phyloP scores from a whole-genome alignment of 2,888 invertebrate species.

The Smittia sp. region DNA sequence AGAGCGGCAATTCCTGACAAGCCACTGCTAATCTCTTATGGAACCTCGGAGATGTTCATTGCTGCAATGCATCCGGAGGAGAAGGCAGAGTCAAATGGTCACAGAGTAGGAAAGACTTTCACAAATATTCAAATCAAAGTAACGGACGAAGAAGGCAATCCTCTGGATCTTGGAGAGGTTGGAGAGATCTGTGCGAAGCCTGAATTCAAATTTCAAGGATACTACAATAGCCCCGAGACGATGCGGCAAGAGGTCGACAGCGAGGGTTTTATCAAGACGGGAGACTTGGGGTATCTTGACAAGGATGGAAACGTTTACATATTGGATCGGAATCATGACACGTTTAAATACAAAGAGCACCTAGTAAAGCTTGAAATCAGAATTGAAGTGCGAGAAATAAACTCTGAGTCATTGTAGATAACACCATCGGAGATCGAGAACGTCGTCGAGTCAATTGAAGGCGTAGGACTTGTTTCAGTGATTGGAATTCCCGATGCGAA shows the following conservation, averaged over 20 bases:
- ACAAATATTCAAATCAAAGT: slow-evolving; percentile 36
- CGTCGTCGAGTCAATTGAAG: slow-evolving; percentile 24
- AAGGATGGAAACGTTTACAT: slow-evolving; percentile 29
- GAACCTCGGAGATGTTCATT: slow-evolving; percentile 15
- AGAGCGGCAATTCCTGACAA: slow-evolving; percentile 28
- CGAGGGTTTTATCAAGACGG: slow-evolving; percentile 35
- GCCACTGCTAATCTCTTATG: slow-evolving; percentile 21
- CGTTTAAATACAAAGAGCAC: slow-evolving; percentile 24
- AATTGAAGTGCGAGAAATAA: not conserved
- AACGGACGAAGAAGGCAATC: slow-evolving; percentile 19
- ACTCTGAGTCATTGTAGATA: not conserved
- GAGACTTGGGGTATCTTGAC: slow-evolving; percentile 33
- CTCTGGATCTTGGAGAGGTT: slow-evolving; percentile 24
- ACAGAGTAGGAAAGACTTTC: slow-evolving; percentile 34
- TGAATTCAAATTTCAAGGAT: slow-evolving; percentile 39
- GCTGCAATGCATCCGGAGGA: slow-evolving; percentile 12
- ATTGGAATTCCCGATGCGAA: slow-evolving; percentile 22
- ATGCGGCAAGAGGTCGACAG: slow-evolving; percentile 9
- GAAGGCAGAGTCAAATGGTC: not conserved
- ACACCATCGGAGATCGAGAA: slow-evolving; percentile 36
- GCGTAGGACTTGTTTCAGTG: slow-evolving; percentile 21
- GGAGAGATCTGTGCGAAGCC: slow-evolving; percentile 32
- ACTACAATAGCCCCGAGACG: slow-evolving; percentile 25
- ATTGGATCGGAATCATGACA: slow-evolving; percentile 18
- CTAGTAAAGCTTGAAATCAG: slow-evolving; percentile 31